These are phyloP conservation scores for Melospiza melodia DNA, from an alignment of 2,113 vertebrate genomes.

Conservation along the genomic window DNA sequence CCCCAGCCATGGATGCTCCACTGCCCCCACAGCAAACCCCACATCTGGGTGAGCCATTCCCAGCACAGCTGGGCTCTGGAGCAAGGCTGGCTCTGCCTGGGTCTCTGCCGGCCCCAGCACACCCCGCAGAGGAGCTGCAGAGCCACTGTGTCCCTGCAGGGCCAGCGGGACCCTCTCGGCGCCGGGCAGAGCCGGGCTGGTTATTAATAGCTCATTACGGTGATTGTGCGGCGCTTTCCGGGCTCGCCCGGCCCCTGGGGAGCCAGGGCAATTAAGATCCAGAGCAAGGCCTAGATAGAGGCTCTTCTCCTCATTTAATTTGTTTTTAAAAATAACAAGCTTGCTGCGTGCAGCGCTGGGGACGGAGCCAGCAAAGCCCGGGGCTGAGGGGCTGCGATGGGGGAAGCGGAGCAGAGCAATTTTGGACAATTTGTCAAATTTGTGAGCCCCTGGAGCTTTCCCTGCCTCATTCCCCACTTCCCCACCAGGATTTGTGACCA, in stretches of 20 bases:
- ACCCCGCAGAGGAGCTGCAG: background rate
- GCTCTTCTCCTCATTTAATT: background rate
- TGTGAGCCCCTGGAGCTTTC: background rate
- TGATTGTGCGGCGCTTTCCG: fast-evolving
- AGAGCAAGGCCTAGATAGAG: constrained; percentile 22
- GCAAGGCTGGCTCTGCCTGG: background rate
- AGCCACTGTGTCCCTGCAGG: fast-evolving
- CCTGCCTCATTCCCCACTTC: background rate
- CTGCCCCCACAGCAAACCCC: background rate
- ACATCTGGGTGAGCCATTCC: background rate
- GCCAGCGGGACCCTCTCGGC: fast-evolving
- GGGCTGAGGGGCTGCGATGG: background rate
- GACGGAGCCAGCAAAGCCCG: background rate
- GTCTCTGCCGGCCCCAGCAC: background rate
- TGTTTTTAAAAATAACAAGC: constrained; percentile 25
- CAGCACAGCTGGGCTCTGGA: fast-evolving
- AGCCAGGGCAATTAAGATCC: background rate
- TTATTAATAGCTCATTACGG: constrained; percentile 43
- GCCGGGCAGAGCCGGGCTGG: background rate
- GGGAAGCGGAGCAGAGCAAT: background rate
- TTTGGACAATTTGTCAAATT: background rate
- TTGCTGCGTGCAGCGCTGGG: background rate
- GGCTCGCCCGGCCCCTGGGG: background rate
- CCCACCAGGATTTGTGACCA: background rate
- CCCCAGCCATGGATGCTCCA: background rate